Evolutionary conservation across 2,888 invertebrate genomes (phyloP), one percentile per base, ranked within the genome.

Genomic region (Hipparchia sbordonii): DNA sequence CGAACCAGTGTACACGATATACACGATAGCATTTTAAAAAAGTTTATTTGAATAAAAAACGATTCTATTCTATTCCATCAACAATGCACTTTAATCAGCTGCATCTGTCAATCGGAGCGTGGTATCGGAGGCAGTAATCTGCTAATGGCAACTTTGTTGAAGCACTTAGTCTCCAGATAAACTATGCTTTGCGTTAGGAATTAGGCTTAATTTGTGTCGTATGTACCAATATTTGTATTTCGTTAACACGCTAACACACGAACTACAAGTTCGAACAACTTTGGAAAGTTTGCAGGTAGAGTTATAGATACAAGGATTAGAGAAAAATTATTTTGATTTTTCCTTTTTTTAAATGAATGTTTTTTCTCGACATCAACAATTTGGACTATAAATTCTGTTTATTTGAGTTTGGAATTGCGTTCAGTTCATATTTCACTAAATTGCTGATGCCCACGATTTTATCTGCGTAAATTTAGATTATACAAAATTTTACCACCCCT

Each of bases 121-220:
- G 52, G 51, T 33, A 69, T 72, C 63, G 70, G 52, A n/a, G 23
- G 69, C 68, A 72, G 71, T 75, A 71, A 74, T 78, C 86, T 84
- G 87, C 86, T 88, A 87, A 84, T 84, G 82, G 85, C 81, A 79
- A 84, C 92, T 92, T 93, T 93, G 92, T 89, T 81, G 84, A 91
- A 92, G 87, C 90, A 91, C 87, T 93, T 92, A 92, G 92, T 92
- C 87, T 87, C 87, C 84, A 88, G 90, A 88, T 91, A 89, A 91
- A 88, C 88, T 84, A 79, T 83, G 82, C 91, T 92, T 93, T 91
- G 85, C 92, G 85, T 90, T 91, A 86, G 87, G 86, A 86, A 91
- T 93, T 93, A 93, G 91, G 83, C 89, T 88, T 92, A 91, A 92
- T 92, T 92, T 92, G 91, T 92, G 90, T 89, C 91, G 89, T 85